These are phyloP conservation scores for Aegotheles bennettii DNA, from an alignment of 2,113 vertebrate genomes.

Conservation along the genomic window DNA sequence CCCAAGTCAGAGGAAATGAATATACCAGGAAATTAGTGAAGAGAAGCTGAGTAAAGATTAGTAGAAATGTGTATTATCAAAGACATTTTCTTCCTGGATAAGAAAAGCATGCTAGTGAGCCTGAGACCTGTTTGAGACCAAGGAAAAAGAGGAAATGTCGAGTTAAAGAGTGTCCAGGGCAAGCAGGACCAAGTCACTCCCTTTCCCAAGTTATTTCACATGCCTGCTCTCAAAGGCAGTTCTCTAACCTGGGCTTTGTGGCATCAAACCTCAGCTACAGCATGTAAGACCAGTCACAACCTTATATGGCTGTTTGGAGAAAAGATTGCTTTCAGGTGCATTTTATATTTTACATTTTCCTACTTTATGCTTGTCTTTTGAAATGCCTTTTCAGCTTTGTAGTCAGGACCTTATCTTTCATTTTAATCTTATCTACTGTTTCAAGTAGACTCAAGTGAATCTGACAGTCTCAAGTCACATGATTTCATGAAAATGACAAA, in stretches of 20 bases:
- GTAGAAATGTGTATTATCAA: not conserved
- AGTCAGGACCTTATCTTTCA: not conserved
- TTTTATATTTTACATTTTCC: not conserved
- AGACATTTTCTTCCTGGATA: not conserved
- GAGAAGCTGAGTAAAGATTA: not conserved
- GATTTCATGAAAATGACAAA: slow-evolving; percentile 12
- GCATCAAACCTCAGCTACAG: not conserved
- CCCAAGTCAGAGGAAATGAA: not conserved
- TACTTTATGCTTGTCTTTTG: not conserved
- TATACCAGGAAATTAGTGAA: not conserved
- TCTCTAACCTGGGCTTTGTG: not conserved
- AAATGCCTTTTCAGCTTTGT: not conserved
- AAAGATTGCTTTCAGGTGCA: not conserved
- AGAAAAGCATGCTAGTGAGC: not conserved
- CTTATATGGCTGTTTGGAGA: not conserved
- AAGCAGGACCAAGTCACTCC: not conserved
- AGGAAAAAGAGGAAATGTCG: not conserved
- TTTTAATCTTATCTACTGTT: not conserved
- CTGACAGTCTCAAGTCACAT: not conserved
- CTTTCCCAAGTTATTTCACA: not conserved
- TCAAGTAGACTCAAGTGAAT: not conserved
- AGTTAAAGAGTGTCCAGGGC: not conserved
- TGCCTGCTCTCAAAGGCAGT: not conserved
- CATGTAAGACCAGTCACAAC: not conserved
- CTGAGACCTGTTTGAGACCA: not conserved